phyloP scores from a whole-genome alignment of 2,888 invertebrate genomes.

The Podotricha telesiphe region DNA sequence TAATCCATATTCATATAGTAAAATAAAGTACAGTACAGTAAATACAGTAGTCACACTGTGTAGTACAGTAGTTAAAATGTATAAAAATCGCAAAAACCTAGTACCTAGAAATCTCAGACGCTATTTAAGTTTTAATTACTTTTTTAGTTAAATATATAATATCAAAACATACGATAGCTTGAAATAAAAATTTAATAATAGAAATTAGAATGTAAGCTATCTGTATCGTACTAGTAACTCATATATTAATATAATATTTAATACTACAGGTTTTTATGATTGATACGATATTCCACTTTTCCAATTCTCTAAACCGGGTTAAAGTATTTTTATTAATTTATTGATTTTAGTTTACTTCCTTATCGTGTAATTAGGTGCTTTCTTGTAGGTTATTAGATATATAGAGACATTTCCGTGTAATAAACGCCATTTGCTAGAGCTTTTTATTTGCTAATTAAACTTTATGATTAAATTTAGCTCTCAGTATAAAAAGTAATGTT shows the following conservation, averaged over 20 bases:
- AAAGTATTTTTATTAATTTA: conserved; percentile 14
- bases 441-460: not conserved
- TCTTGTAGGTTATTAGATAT: not conserved
- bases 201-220: conserved; percentile 20
- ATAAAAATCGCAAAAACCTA: too few relatives aligned
- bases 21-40: too few relatives aligned
- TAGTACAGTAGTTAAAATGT: too few relatives aligned
- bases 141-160: not conserved
- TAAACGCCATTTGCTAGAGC: not conserved
- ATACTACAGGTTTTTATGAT: conserved; percentile 21
- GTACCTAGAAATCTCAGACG: too few relatives aligned
- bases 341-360: conserved; percentile 12
- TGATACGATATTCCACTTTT: conserved; percentile 18
- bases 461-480: too few relatives aligned
- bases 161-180: not conserved
- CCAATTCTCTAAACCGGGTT: conserved; percentile 15
- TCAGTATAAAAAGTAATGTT: too few relatives aligned
- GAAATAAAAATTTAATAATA: conserved; percentile 9
- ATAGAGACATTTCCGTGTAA: not conserved
- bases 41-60: too few relatives aligned
- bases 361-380: conserved; percentile 1
- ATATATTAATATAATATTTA: conserved; percentile 4
- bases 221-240: not conserved
- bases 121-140: not conserved
- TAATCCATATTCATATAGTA: too few relatives aligned